Base-by-base conservation (phyloP, 2,797 vertebrate species). In the Pipistrellus nathusii region DNA sequence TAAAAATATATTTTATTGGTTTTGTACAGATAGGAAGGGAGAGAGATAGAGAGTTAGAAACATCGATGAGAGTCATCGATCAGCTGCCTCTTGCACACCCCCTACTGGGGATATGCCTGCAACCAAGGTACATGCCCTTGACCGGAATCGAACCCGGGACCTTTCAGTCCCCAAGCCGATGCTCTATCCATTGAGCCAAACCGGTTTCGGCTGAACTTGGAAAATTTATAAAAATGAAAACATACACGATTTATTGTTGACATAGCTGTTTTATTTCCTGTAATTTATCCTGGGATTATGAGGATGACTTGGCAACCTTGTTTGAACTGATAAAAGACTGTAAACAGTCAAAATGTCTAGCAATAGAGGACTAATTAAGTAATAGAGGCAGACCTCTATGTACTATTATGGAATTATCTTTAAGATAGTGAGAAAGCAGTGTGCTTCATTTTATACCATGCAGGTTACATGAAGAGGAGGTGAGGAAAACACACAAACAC, bases 251-350 rank as follows among this genome's bases (percentile, higher is more conserved):
- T 86, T 66, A 71, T 53, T 93, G 88, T 57, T 53, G 51, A 89
- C 55, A 48, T 1, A 86, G 62, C 23, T 76, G 8, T 55, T 85
- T 27, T 91, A 6, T 84, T 89, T 96, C 59, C 13, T 84, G 11
- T n/a, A 76, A 77, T 6, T 71, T 90, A n/a, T 84, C 66, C 35
- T 81, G 71, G 27, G n/a, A 68, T 27, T 27, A 41, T 46, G 27
- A 77, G 53, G 75, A 59, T 88, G 85, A 75, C 41, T 83, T 44
- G 72, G 62, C 20, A 85, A 76, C 30, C 8, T 32, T 32, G 1
- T 94, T 88, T 76, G 84, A 94, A 81, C 66, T 71, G 88, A 81
- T 57, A 62, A 89, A 87, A 48, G 30, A 27, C 72, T 72, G 17
- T 23, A 71, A 75, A 69, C 11, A 32, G 80, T 76, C 44, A 72